phyloP scores from a whole-genome alignment of 92 coral and sea anemone genomes.

The Actinernus sp. region DNA sequence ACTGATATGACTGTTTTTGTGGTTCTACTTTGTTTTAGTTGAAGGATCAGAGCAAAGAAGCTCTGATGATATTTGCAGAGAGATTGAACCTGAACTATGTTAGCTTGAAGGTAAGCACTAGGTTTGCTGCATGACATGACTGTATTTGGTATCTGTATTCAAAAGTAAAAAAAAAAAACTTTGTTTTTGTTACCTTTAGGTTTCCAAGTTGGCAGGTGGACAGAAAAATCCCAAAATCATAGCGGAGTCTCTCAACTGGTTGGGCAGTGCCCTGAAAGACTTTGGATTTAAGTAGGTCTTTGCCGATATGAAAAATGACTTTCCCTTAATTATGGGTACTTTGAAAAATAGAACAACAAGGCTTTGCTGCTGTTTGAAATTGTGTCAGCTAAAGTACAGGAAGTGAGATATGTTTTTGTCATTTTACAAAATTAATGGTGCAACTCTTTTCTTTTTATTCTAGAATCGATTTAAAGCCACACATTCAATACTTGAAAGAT shows the following conservation, averaged over 20 bases:
- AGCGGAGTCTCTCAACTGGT: conserved; percentile 93
- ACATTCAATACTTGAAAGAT: conserved; percentile 83
- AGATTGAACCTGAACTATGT: conserved; percentile 82
- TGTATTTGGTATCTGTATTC: too few species aligned
- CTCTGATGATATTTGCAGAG: conserved; percentile 85
- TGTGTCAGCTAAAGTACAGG: too few species aligned
- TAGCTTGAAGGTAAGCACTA: conserved; percentile 79
- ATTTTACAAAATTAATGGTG: too few species aligned
- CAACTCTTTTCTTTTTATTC: conserved; percentile 3
- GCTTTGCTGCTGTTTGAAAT: too few species aligned
- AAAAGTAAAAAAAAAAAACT: too few species aligned
- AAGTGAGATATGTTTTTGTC: too few species aligned
- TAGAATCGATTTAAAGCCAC: conserved; percentile 97
- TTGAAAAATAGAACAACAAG: too few species aligned
- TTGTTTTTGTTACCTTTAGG: too few species aligned
- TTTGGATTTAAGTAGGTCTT: conserved; percentile 95
- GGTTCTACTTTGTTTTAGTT: conserved; percentile 62
- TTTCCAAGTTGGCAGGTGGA: conserved; percentile 80
- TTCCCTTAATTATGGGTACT: too few species aligned
- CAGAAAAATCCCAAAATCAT: conserved; percentile 97
- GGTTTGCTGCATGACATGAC: too few species aligned
- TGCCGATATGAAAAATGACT: too few species aligned
- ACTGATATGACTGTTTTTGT: too few species aligned
- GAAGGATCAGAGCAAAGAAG: conserved; percentile 88
- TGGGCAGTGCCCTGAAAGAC: conserved; percentile 80